Evolutionary conservation across 2,888 invertebrate genomes (phyloP), one percentile per base, ranked within the genome.

Genomic region (Smittia sp.): DNA sequence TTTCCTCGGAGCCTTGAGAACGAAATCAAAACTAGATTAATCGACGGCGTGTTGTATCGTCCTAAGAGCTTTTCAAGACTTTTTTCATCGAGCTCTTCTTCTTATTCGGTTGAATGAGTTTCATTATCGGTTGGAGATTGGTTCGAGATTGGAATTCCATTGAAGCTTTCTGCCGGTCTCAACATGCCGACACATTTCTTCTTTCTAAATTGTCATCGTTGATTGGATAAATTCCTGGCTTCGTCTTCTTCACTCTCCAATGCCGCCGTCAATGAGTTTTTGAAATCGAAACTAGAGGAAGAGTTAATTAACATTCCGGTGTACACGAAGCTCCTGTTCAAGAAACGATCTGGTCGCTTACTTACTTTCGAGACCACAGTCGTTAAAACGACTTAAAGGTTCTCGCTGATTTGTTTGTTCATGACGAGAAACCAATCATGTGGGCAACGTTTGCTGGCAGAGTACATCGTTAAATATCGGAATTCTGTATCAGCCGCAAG

Each of bases 161-260:
- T 22, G 9, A 58, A 58, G 58, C 58, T 58, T 46, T 46, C 15
- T 2, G 46, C 2, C 46, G 46, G n/a, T 11, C n/a, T 15, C 15
- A n/a, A 46, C n/a, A 46, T 13, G 46, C 58, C 58, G 58, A 22
- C 58, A 58, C 22, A 13, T 58, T 58, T 58, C 11, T 39, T 39
- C n/a, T 58, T 58, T 58, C 22, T 58, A 22, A 58, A 58, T 58
- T 58, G 58, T 58, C 58, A 58, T 58, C 58, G 11, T 11, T 46
- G 58, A 58, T 22, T 58, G 58, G 46, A 46, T 46, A 58, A 2
- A 58, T 58, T 46, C 46, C 46, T n/a, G 11, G 46, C 46, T 46
- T 58, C 58, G 58, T 22, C n/a, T 58, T 46, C 46, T 46, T 46
- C 15, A 6, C 11, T 46, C 46, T 3, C 9, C 6, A 3, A 2